Evolutionary conservation across 2,797 vertebrate genomes (phyloP).

Genomic region (Cyprinella venusta): DNA sequence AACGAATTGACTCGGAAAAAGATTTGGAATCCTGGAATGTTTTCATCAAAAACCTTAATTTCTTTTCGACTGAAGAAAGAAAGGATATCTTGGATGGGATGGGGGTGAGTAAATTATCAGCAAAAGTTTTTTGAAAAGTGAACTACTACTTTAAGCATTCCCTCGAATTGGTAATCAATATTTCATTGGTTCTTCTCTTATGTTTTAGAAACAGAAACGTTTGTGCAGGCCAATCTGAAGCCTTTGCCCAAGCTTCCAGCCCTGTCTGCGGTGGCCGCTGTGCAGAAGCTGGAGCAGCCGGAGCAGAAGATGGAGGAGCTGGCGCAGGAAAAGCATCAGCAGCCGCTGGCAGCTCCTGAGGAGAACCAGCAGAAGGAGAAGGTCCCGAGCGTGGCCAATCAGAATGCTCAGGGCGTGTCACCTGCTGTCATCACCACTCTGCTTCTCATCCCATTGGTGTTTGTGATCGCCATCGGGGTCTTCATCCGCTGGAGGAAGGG

Average conservation of each 20-base stretch:
- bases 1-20: too few species aligned
- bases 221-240: conserved; percentile 82
- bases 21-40: too few species aligned
- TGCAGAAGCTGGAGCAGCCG: conserved; percentile 58
- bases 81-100: too few species aligned
- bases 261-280: neutral
- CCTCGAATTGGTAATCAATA: too few species aligned
- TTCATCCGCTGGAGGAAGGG: conserved; percentile 91
- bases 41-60: too few species aligned
- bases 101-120: too few species aligned
- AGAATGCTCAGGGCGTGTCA: conserved; percentile 76
- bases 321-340: conserved; percentile 65
- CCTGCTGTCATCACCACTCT: conserved; percentile 88
- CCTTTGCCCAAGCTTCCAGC: conserved; percentile 74
- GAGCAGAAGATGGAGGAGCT: conserved; percentile 58
- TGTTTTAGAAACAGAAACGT: conserved; percentile 80
- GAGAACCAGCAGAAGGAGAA: conserved; percentile 69
- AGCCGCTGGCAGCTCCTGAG: conserved; percentile 55
- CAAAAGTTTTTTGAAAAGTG: too few species aligned
- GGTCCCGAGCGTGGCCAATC: conserved; percentile 54
- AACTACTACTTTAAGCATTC: too few species aligned
- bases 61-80: too few species aligned
- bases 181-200: neutral
- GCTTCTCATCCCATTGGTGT: conserved; percentile 85
- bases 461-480: conserved; percentile 83